Base-by-base conservation (phyloP, 2,797 vertebrate species). In the Acanthornis magna region DNA sequence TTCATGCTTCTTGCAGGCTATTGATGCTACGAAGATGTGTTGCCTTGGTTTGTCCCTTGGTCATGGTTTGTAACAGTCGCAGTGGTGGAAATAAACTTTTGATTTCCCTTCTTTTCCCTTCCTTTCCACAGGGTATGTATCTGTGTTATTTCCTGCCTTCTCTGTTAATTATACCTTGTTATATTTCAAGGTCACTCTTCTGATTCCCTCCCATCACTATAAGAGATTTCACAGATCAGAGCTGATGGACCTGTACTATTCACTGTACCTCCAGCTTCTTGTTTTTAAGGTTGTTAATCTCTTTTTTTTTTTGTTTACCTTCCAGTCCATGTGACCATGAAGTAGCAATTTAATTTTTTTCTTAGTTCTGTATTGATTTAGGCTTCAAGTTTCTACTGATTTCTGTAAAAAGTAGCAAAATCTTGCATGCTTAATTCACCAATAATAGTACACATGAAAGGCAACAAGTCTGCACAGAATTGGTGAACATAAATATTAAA, bases 371-470 rank as follows among this genome's bases (percentile, higher is more conserved):
- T 25, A 19, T 61, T 63, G 23, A 68, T 86, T 81, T 54, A 55
- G 23, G 21, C 53, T 90, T 30, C 25, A 54, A 58, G 12, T 71
- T 86, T 86, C 43, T 62, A 25, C 25, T 36, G 36, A 34, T 61
- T 63, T 67, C 15, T 86, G 77, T 95, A 94, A 95, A 88, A 95
- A 85, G 32, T 48, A 92, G 76, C 45, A 88, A 90, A 95, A 73
- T 93, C 62, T 84, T 85, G 38, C 45, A 71, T 92, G 34, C 38
- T 13, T 85, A 54, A 94, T 94, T 67, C 4, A 21, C 61, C 19
- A 42, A 30, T 94, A 89, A 73, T 34, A 55, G 68, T 75, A 75
- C 22, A 12, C 32, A n/a, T n/a, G 61, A 94, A 65, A 85, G 66
- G 27, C 80, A 94, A 91, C 87, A 94, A 97, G 88, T 30, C 58